phyloP scores from a whole-genome alignment of 2,113 vertebrate genomes.

The Pluvialis apricaria region DNA sequence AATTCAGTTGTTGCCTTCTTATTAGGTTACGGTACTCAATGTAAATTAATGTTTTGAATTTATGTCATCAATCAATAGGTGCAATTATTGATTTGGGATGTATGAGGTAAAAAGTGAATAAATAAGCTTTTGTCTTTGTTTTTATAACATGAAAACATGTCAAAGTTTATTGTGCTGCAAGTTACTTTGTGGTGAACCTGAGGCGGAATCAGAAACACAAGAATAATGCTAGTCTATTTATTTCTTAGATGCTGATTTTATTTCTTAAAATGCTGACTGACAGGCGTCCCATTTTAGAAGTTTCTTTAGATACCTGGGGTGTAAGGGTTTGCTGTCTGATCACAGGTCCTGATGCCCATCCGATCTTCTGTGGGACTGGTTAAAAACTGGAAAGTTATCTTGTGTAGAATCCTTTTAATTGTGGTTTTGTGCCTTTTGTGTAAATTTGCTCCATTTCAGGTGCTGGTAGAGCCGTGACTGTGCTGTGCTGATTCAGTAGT shows the following conservation, averaged over 20 bases:
- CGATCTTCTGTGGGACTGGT: background rate
- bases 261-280: background rate
- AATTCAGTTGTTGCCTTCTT: slow-evolving; percentile 68
- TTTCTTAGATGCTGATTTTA: background rate
- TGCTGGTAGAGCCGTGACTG: background rate
- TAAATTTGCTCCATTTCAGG: background rate
- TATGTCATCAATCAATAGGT: slow-evolving; percentile 67
- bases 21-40: slow-evolving; percentile 68
- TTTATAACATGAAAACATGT: slow-evolving; percentile 29
- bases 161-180: slow-evolving; percentile 22
- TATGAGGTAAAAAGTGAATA: slow-evolving; percentile 56
- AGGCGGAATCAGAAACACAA: background rate
- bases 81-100: slow-evolving; percentile 70
- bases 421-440: background rate
- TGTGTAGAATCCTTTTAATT: background rate
- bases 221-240: background rate
- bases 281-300: background rate
- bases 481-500: background rate
- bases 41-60: slow-evolving; percentile 77
- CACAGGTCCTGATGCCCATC: background rate
- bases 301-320: background rate
- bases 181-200: background rate
- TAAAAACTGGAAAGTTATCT: background rate
- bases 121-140: slow-evolving; percentile 57
- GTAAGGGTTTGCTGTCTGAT: background rate